Base-by-base conservation (phyloP, 2,888 invertebrate species). In the Phaedon cochleariae region DNA sequence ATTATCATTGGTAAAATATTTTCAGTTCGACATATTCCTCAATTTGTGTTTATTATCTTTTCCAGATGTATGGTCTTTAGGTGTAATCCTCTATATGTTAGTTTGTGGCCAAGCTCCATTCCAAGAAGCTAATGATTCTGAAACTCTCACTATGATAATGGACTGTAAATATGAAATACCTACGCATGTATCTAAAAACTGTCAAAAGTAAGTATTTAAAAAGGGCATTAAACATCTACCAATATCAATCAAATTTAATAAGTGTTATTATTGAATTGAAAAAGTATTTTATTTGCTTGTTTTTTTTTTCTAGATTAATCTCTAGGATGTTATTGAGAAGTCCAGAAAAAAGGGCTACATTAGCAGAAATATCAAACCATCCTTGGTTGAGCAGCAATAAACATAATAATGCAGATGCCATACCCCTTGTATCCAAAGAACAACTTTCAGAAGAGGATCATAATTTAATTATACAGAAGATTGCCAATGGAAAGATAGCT, bases 101-200 rank as follows among this genome's bases (percentile, higher is more conserved):
- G 98, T 98, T 4, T 96, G 96, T 84, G 99, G 99, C 5, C 92
- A 94, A 81, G 93, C 98, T 34, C 99, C 99, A 5, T 99, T 99
- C 84, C 97, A 98, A 85, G 98, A 98, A 86, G 97, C 98, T 29
- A 99, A 98, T 84, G 99, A 99, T 85, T 97, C 97, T 78, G 99
- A 99, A 87, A 99, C 99, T 0, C 86, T 99, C 61, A 98, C 97
- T 29, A 98, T 97, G 95, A 99, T 99, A 73, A 96, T 99, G 95
- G 98, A 99, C 85, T 98, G 98, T 86, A 97, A 97, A 86, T 99
- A 97, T 83, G 91, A 92, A 64, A 92, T 97, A 79, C 97, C 98
- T 60, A 84, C 88, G 26, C 93, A 96, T 84, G 91, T 99, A 71
- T 94, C 97, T 10, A 86, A 88, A 59, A 90, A 90, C 66, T 98